Evolutionary conservation across 30 jellyfish, hydroid and myxozoan genomes (phyloP), one percentile per base, ranked within the genome.

Genomic region (Aurelia sp.): DNA sequence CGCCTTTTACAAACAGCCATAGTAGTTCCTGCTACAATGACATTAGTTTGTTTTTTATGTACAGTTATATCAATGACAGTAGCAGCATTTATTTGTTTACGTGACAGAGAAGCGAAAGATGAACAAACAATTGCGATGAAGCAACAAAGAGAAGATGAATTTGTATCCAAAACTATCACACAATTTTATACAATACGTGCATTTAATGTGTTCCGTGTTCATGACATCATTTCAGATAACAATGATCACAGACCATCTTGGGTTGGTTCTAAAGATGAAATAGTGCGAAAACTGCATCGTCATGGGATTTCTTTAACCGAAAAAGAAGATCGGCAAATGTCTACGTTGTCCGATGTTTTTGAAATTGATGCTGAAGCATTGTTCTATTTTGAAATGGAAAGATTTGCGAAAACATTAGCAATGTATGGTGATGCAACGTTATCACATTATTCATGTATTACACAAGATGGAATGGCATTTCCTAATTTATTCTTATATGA

Each of bases 331-430:
- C 57, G 88, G 24, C 82, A 93, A 6, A 73, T 93, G 48, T 69
- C 89, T 44, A 59, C 90, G 16, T 24, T 62, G 2, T 91, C 90
- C 1, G 98, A 93, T 59, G 95, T 93, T 1, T 93, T 87, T 31
- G 98, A 93, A 80, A 78, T 93, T 47, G 98, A 93, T 78, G 91
- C 97, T 22, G 97, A 93, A 62, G 91, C 98, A 12, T 82, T 93
- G 19, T 76, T 93, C 12, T 93, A 88, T 72, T 90, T 93, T 53
- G 98, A 93, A 67, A 63, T 93, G 76, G 97, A 93, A 62, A 80
- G 98, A 24, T 93, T 82, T 76, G 90, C 98, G 8, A 88, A 84
- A 55, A 94, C 98, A 6, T 72, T 65, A 20, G 98, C 97, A 1
- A 68, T 88, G 60, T 84, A 86, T 74, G 98, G 98, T 15, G 80